A percentile compares a stretch with the other conserved stretches of the same genome.
Evolutionary conservation across 37 sponge, comb jelly and placozoan species (phyloP).

Genomic region (Ephydatia muelleri): DNA sequence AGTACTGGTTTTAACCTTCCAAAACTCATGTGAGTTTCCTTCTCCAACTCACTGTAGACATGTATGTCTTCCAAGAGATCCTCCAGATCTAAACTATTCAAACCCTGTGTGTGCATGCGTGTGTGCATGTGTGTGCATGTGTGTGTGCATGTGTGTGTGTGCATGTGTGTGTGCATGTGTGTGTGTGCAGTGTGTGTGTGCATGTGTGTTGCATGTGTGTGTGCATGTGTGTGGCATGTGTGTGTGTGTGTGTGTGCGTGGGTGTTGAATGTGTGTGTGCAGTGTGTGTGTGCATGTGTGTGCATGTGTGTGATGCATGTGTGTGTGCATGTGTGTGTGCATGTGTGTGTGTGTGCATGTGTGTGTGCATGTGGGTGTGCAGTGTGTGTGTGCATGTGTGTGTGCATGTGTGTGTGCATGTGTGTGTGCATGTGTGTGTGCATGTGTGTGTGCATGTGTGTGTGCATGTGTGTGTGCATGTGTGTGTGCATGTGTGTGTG

Average conservation of each 20-base stretch:
- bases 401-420: neutral
- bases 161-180: neutral
- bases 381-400: neutral
- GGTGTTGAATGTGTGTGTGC: too few relatives aligned
- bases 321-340: too few relatives aligned
- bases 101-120: conserved; percentile 56
- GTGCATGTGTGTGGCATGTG: neutral
- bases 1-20: conserved; percentile 64
- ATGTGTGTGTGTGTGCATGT: conserved; percentile 3
- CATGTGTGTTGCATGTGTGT: neutral
- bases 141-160: neutral
- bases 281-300: too few relatives aligned
- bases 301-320: too few relatives aligned
- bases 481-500: conserved; percentile 11
- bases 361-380: too few relatives aligned
- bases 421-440: neutral
- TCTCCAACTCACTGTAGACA: conserved; percentile 88
- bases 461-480: neutral
- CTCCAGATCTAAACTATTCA: conserved; percentile 85
- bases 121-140: neutral
- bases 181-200: neutral
- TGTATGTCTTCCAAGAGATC: conserved; percentile 96
- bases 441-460: neutral
- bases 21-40: conserved; percentile 78
- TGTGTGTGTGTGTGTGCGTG: neutral